These are phyloP conservation scores for Platalea minor DNA, from an alignment of 2,797 vertebrate genomes.

Conservation along the genomic window DNA sequence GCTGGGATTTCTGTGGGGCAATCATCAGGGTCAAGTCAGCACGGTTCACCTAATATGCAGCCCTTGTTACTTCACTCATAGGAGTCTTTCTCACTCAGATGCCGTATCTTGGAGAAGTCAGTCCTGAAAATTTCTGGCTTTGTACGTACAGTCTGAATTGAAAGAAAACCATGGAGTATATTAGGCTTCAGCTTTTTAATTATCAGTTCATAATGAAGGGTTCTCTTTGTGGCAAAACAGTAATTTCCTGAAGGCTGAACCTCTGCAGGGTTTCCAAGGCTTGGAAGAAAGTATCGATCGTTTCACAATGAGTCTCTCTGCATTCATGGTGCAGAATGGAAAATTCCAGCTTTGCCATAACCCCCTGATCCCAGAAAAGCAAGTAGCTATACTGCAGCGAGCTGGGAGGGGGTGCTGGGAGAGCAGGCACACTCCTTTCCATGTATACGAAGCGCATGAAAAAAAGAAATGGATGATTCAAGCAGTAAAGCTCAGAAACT, in stretches of 20 bases:
- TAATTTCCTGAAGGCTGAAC: slow-evolving; percentile 66
- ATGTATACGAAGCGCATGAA: neutral
- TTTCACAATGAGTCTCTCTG: slow-evolving; percentile 30
- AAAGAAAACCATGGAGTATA: slow-evolving; percentile 30
- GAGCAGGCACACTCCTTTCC: neutral
- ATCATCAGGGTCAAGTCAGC: neutral
- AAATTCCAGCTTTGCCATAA: slow-evolving; percentile 59
- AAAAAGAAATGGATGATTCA: neutral
- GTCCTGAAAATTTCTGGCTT: slow-evolving; percentile 8
- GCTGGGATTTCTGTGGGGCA: neutral
- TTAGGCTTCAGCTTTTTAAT: slow-evolving; percentile 67
- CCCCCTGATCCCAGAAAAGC: neutral
- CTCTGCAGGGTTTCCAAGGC: slow-evolving; percentile 55
- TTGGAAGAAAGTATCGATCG: slow-evolving; percentile 44
- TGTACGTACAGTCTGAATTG: slow-evolving; percentile 4
- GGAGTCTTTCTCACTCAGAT: neutral
- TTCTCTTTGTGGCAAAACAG: slow-evolving; percentile 46
- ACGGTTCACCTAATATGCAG: neutral
- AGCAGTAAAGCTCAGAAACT: neutral
- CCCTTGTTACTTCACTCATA: slow-evolving; percentile 17
- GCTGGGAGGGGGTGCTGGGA: neutral
- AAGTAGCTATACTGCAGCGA: neutral
- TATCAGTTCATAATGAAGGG: slow-evolving; percentile 65
- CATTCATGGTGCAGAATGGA: slow-evolving; percentile 40
- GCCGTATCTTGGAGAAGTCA: neutral